Conservation (phyloP, 1,140 invertebrate species). For the Pectinophora gossypiella region DNA sequence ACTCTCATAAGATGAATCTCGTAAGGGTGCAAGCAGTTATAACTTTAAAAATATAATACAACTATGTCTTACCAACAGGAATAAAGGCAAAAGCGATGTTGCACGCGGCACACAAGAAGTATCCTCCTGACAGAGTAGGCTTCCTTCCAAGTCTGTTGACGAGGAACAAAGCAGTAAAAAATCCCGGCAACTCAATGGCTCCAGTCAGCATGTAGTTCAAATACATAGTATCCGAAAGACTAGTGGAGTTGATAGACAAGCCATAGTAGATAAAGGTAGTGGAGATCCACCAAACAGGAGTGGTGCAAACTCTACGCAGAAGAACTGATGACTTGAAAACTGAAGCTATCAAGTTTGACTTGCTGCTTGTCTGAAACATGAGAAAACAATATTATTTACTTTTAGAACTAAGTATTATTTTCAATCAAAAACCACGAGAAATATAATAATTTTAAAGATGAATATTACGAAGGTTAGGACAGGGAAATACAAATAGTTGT, state of each 20-base stretch:
- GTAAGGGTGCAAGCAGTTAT: too few species aligned
- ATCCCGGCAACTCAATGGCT: slow-evolving; percentile 83
- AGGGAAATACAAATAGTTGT: too few species aligned
- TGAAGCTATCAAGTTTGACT: slow-evolving; percentile 57
- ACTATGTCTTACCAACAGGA: neutral
- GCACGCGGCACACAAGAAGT: slow-evolving; percentile 36
- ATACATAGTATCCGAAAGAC: slow-evolving; percentile 82
- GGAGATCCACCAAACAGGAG: slow-evolving; percentile 83
- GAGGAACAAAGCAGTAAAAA: slow-evolving; percentile 78
- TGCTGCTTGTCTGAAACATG: neutral
- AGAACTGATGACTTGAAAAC: slow-evolving; percentile 78
- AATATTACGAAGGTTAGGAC: too few species aligned
- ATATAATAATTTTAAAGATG: too few species aligned
- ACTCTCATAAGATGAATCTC: too few species aligned
- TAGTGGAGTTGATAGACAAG: slow-evolving; percentile 86
- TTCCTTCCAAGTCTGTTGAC: slow-evolving; percentile 80
- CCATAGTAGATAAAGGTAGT: slow-evolving; percentile 89
- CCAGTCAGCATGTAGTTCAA: slow-evolving; percentile 81
- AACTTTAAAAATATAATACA: too few species aligned
- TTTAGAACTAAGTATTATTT: slow-evolving; percentile 17
- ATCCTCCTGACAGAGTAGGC: slow-evolving; percentile 52
- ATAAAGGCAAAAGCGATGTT: neutral
- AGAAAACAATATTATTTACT: slow-evolving; percentile 28
- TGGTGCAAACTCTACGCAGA: slow-evolving; percentile 80
- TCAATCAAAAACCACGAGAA: too few species aligned